Conservation (phyloP, 2,888 invertebrate species). For the Muscina levida region DNA sequence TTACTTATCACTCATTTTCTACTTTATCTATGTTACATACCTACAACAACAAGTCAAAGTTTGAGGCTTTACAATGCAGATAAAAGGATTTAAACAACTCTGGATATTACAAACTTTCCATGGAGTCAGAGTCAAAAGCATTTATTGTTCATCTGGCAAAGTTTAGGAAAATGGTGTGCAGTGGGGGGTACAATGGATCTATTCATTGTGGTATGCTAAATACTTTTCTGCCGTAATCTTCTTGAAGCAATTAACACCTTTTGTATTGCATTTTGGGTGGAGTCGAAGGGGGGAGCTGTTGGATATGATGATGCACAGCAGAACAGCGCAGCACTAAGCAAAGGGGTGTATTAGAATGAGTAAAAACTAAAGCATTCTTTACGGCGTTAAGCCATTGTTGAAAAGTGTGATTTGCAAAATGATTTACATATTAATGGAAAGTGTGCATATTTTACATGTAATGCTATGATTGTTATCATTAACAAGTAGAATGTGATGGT, state of each 20-base stretch:
- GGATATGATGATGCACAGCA: no score
- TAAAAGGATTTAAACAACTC: slow-evolving; percentile 53
- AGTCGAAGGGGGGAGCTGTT: neutral
- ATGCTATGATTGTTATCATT: neutral
- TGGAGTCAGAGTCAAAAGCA: slow-evolving; percentile 20
- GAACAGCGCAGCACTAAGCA: neutral
- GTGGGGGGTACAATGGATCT: neutral
- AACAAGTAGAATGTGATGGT: no score
- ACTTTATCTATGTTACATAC: no score
- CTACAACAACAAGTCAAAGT: slow-evolving; percentile 36
- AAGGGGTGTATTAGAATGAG: no score
- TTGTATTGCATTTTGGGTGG: neutral
- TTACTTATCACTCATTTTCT: slow-evolving; percentile 34
- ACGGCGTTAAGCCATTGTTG: neutral
- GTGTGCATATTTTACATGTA: neutral
- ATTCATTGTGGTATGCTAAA: slow-evolving; percentile 14
- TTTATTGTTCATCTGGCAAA: neutral
- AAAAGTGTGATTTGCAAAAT: neutral
- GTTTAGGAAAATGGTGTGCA: neutral
- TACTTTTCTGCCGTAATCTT: slow-evolving; percentile 36
- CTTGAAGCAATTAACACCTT: slow-evolving; percentile 56
- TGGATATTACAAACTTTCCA: slow-evolving; percentile 21
- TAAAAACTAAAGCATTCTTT: slow-evolving; percentile 19
- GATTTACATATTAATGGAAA: neutral
- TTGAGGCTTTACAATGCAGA: slow-evolving; percentile 28